These are phyloP conservation scores for Siniperca scherzeri DNA, from an alignment of 2,797 vertebrate species.

Conservation along the genomic window DNA sequence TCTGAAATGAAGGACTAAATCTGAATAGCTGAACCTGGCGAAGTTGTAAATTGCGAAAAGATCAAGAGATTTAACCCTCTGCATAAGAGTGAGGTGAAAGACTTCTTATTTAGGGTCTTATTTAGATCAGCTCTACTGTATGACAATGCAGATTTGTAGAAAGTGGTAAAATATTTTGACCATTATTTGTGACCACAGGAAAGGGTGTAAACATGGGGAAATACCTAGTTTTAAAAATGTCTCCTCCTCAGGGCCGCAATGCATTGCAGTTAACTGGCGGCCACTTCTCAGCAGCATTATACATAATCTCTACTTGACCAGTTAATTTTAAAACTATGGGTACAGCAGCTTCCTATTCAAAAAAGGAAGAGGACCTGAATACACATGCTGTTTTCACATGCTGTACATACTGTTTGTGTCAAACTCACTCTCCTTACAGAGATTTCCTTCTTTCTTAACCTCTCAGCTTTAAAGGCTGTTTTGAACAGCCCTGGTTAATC, in stretches of 20 bases:
- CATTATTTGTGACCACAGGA: background rate
- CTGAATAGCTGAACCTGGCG: background rate
- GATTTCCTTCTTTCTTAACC: conserved; percentile 5
- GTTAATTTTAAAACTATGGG: background rate
- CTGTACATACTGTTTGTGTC: background rate
- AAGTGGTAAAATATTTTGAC: background rate
- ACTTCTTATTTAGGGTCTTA: too few relatives aligned
- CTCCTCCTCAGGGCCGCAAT: background rate
- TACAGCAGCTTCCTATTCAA: background rate
- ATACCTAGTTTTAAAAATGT: conserved; percentile 3
- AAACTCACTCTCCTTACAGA: background rate
- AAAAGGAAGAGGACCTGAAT: background rate
- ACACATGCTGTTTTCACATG: background rate
- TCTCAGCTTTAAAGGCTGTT: conserved; percentile 1
- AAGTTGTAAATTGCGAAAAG: background rate
- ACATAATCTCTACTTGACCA: background rate
- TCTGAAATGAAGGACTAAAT: background rate
- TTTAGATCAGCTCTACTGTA: background rate
- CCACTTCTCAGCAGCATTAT: background rate
- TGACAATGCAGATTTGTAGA: background rate
- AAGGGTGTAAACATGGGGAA: background rate
- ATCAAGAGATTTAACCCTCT: background rate
- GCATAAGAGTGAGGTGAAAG: background rate
- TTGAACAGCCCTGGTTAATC: conserved; percentile 45
- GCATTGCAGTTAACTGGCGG: background rate